Evolutionary conservation across 2,888 invertebrate species (phyloP), one percentile per base, ranked within the genome.

Genomic region (Blomia tropicalis): DNA sequence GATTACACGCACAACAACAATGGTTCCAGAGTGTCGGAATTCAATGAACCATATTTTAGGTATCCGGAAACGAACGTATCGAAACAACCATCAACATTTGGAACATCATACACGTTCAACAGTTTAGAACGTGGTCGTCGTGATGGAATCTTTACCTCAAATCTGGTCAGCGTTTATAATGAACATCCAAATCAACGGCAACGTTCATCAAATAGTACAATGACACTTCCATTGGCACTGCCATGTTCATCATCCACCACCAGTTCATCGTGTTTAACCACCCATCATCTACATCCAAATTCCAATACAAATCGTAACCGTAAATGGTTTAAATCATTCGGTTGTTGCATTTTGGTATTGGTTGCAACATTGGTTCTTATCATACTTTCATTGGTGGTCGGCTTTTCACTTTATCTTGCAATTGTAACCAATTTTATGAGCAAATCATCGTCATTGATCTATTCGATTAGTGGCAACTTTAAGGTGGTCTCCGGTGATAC

Each of bases 401-500:
- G 64, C 54, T 63, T 66, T 22, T 67, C 67, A 2, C 32, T 67
- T 4, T 67, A 67, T 53, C 58, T 67, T 5, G 68, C 76, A 85
- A 85, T 83, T 65, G 66, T 69, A 22, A 69, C 69, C 7, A 68
- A 67, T 56, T 56, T 56, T 3, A 43, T 67, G n/a, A 64, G 64
- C 31, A 66, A 65, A 22, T 66, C 67, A 29, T 14, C 51, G 14
- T n/a, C 51, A 27, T n/a, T 47, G 11, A 19, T 47, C 11, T 56
- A 56, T 25, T 80, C 83, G 19, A 85, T 85, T 71, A 82, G 83
- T 73, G 85, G 87, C 59, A 82, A 82, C 59, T 81, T 86, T 70
- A 80, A 84, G 67, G 81, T 87, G 56, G 78, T 80, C 11, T 80
- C 81, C 67, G 87, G 87, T 0, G 87, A 87, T 71, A 80, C 79